Evolutionary conservation across 2,888 invertebrate species (phyloP).

Genomic region (Nomada goodeniana): DNA sequence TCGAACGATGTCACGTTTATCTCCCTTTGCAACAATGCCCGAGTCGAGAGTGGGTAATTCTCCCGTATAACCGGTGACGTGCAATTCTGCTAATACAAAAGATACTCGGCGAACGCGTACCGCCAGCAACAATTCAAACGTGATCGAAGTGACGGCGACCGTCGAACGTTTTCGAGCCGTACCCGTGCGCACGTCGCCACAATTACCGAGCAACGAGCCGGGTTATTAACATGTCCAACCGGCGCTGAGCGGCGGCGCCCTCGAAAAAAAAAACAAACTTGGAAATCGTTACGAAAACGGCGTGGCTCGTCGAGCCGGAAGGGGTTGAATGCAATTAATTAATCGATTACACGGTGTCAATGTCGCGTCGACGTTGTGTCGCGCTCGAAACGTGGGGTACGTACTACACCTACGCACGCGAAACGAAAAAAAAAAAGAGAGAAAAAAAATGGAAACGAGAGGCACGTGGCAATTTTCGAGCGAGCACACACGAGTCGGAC

Average conservation of each 20-base stretch:
- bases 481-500: conserved; percentile 22
- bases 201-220: conserved; percentile 30
- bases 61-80: too few relatives aligned
- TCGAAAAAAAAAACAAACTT: not conserved
- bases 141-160: not conserved
- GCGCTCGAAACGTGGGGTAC: not conserved
- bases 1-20: conserved; percentile 2
- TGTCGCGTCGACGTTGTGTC: not conserved
- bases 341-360: conserved; percentile 32
- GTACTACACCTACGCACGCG: too few relatives aligned
- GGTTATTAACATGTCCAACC: conserved; percentile 38
- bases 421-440: not conserved
- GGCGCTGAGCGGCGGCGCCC: not conserved
- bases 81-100: not conserved
- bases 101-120: not conserved
- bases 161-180: conserved; percentile 7
- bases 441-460: not conserved
- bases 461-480: conserved; percentile 41
- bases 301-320: not conserved
- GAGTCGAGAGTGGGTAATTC: too few relatives aligned
- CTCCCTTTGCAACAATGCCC: not conserved
- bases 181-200: not conserved
- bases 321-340: conserved; percentile 28
- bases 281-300: conserved; percentile 26
- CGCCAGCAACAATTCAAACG: conserved; percentile 3